Conservation (phyloP, 2,797 vertebrate genomes). For the Crypturellus tataupa region DNA sequence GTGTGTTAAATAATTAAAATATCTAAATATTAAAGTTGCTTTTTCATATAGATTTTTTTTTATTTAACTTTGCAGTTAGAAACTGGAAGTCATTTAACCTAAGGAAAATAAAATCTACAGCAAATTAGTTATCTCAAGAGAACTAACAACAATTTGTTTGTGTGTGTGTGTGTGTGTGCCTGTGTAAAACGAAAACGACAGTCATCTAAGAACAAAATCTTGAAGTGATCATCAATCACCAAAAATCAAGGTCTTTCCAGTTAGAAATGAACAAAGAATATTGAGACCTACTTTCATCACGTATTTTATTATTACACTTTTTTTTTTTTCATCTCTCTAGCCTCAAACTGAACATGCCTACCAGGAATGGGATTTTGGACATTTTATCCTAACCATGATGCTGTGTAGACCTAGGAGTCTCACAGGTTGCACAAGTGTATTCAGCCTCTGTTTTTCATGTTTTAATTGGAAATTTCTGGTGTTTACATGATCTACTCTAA, state of each 20-base stretch:
- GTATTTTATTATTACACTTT: neutral
- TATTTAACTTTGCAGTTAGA: neutral
- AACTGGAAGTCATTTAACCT: neutral
- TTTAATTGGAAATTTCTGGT: neutral
- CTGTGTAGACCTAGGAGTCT: neutral
- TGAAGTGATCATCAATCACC: neutral
- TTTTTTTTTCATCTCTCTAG: neutral
- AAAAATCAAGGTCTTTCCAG: neutral
- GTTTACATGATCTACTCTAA: neutral
- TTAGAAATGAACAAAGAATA: neutral
- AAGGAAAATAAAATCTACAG: neutral
- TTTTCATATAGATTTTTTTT: neutral
- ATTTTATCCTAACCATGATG: accelerated
- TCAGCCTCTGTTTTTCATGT: too few species aligned
- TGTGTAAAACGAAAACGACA: neutral
- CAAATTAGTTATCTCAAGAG: neutral
- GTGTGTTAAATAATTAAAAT: neutral
- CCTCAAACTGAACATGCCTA: neutral
- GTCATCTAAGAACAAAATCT: neutral
- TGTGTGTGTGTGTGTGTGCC: neutral
- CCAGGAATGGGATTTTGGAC: neutral
- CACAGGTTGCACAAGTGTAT: neutral
- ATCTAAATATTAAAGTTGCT: neutral
- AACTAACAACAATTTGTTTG: neutral
- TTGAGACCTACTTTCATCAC: neutral